Conservation (phyloP, 2,888 invertebrate species). For the Scaeva pyrastri region DNA sequence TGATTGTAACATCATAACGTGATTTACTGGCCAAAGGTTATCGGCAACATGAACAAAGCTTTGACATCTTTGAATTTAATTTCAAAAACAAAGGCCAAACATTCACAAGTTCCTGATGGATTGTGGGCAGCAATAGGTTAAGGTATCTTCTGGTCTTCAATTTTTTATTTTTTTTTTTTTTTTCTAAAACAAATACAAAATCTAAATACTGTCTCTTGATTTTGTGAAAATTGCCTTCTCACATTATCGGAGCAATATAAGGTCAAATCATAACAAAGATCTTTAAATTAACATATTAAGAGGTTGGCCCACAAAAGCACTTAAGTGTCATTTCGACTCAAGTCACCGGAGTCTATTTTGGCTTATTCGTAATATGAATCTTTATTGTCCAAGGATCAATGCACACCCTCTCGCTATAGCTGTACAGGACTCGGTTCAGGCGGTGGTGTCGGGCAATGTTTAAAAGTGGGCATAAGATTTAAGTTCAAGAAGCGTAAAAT, state of each 20-base stretch:
- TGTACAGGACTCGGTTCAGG: slow-evolving; percentile 37
- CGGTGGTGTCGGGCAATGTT: slow-evolving; percentile 38
- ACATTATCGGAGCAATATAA: slow-evolving; percentile 72
- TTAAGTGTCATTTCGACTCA: slow-evolving; percentile 69
- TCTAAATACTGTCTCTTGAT: slow-evolving; percentile 12
- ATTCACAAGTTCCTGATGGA: background rate
- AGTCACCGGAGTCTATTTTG: slow-evolving; percentile 40
- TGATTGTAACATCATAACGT: slow-evolving; percentile 71
- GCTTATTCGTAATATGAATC: slow-evolving; percentile 53
- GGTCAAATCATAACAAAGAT: slow-evolving; percentile 64
- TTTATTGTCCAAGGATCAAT: slow-evolving; percentile 77
- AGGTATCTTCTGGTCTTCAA: background rate
- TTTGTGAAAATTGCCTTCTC: slow-evolving; percentile 65
- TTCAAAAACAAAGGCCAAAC: slow-evolving; percentile 36
- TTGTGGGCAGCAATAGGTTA: background rate
- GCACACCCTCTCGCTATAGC: slow-evolving; percentile 71
- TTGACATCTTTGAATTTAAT: slow-evolving; percentile 59
- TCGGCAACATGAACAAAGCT: slow-evolving; percentile 40
- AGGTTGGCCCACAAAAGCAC: slow-evolving; percentile 64
- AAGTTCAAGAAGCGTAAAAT: slow-evolving; percentile 84
- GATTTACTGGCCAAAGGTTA: slow-evolving; percentile 71
- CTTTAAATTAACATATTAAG: slow-evolving; percentile 75
- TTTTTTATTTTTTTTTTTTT: background rate
- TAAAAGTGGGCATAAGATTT: slow-evolving; percentile 79
- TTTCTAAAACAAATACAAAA: background rate